These are phyloP conservation scores for Caranx ignobilis DNA, from an alignment of 2,113 vertebrate genomes.

Conservation along the genomic window DNA sequence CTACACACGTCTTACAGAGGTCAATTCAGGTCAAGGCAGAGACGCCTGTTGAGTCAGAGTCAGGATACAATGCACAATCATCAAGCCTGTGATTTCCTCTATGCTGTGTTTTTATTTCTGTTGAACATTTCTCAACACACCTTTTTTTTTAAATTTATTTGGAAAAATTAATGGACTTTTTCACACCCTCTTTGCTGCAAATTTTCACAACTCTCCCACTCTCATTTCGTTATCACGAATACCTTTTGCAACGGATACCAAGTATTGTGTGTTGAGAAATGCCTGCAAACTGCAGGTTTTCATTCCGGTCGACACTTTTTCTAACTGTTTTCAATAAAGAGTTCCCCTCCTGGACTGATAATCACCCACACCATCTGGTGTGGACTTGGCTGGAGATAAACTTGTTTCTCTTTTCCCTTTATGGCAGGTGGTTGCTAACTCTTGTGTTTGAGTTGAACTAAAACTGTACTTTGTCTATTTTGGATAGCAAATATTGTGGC, in stretches of 20 bases:
- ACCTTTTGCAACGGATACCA: neutral
- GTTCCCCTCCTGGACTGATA: neutral
- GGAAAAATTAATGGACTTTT: neutral
- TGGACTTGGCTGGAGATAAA: neutral
- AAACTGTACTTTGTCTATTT: neutral
- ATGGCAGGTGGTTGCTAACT: neutral
- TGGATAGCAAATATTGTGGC: neutral
- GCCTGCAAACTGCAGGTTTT: neutral
- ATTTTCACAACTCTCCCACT: slow-evolving; percentile 24
- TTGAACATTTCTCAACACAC: neutral
- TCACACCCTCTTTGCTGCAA: neutral
- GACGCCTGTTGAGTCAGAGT: slow-evolving; percentile 18
- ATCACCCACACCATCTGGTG: no score
- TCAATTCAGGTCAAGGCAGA: slow-evolving; percentile 45
- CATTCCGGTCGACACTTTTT: neutral
- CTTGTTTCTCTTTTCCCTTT: neutral
- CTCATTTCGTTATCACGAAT: neutral
- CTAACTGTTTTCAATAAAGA: neutral
- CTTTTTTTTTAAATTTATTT: neutral
- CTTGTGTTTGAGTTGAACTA: neutral
- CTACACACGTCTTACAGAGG: slow-evolving; percentile 17
- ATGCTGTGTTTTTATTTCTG: neutral
- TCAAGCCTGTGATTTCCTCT: no score
- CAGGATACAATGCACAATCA: neutral
- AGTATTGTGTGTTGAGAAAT: neutral